Evolutionary conservation across 2,113 vertebrate genomes (phyloP).

Genomic region (Solea solea): DNA sequence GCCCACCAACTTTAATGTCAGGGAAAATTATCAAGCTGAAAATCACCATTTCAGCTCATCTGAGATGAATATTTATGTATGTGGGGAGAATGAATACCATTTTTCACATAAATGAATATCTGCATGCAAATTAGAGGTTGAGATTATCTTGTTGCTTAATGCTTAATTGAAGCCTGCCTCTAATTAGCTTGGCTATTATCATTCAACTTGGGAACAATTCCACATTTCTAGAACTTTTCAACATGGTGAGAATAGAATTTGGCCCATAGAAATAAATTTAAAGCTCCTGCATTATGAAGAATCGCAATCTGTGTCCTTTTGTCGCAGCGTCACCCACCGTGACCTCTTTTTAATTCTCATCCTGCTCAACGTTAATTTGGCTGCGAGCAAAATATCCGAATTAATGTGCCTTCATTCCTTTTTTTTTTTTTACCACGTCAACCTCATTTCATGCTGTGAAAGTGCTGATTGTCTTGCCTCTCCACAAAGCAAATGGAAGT

Average conservation of each 20-base stretch:
- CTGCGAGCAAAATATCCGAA: constrained; percentile 67
- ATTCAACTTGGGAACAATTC: constrained; percentile 68
- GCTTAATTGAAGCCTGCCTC: constrained; percentile 76
- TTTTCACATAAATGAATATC: constrained; percentile 78
- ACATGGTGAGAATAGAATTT: constrained; percentile 53
- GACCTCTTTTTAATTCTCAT: constrained; percentile 72
- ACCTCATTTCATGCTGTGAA: constrained; percentile 64
- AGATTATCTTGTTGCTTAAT: constrained; percentile 77
- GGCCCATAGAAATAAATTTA: constrained; percentile 65
- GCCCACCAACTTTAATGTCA: constrained; percentile 32
- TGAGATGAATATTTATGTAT: constrained; percentile 71
- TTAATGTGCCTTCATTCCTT: constrained; percentile 61
- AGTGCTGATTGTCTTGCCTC: constrained; percentile 51
- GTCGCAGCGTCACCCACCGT: constrained; percentile 65
- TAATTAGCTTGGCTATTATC: constrained; percentile 78
- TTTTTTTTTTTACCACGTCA: constrained; percentile 51
- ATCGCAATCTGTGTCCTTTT: constrained; percentile 69
- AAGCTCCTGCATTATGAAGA: constrained; percentile 59
- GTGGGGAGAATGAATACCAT: constrained; percentile 71
- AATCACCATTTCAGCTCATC: constrained; percentile 50
- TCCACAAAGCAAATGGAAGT: constrained; percentile 52
- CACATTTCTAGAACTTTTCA: constrained; percentile 65
- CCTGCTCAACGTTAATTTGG: constrained; percentile 72
- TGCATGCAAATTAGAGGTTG: constrained; percentile 72
- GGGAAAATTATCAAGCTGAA: constrained; percentile 43